Percentiles rank a stretch among this genome's conserved stretches.
Evolutionary conservation across 92 coral and sea anemone species (phyloP).

Genomic region (Paragorgia papillata): DNA sequence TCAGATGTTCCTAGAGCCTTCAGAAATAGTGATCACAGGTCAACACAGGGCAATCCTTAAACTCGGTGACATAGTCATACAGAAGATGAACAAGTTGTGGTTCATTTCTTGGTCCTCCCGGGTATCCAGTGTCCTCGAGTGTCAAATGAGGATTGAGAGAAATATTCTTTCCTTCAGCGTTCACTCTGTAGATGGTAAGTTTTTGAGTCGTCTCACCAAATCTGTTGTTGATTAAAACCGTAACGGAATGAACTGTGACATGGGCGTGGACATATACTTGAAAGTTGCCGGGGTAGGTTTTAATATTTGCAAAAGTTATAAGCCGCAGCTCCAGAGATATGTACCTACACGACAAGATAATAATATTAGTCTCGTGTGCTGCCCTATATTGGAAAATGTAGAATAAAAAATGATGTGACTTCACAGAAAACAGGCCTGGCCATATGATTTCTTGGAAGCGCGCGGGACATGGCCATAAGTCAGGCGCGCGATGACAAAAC

Average conservation of each 20-base stretch:
- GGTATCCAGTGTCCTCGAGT: conserved; percentile 78
- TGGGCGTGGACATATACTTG: conserved; percentile 90
- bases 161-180: conserved; percentile 71
- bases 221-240: conserved; percentile 69
- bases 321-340: conserved; percentile 84
- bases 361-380: too few relatives aligned
- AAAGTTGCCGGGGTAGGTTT: conserved; percentile 91
- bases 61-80: conserved; percentile 90
- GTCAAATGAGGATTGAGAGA: conserved; percentile 76
- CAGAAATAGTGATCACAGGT: conserved; percentile 91
- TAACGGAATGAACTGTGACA: conserved; percentile 70
- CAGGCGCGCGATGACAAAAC: too few relatives aligned
- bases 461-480: too few relatives aligned
- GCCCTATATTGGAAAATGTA: too few relatives aligned
- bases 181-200: conserved; percentile 72
- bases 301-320: conserved; percentile 82
- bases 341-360: conserved; percentile 54
- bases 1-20: too few relatives aligned
- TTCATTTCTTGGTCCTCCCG: conserved; percentile 86
- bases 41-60: conserved; percentile 89
- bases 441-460: too few relatives aligned
- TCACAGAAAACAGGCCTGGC: too few relatives aligned
- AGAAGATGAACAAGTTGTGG: conserved; percentile 87
- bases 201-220: conserved; percentile 84
- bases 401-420: too few relatives aligned